phyloP scores from a whole-genome alignment of 2,113 vertebrate genomes.

The Conger conger region DNA sequence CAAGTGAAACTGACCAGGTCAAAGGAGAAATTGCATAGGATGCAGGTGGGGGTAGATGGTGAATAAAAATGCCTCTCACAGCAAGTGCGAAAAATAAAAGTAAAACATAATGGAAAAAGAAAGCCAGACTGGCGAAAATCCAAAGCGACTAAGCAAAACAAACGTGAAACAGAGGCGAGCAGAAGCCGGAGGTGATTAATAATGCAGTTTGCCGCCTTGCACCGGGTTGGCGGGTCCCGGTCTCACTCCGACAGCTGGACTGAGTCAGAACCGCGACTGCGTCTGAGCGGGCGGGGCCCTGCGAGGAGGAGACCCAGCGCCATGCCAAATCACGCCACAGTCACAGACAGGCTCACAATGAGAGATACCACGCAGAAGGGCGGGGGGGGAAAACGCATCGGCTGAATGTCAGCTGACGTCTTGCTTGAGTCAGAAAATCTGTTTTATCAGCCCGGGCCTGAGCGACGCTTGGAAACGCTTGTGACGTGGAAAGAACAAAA shows the following conservation, averaged over 20 bases:
- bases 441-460: neutral
- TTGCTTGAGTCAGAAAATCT: neutral
- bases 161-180: neutral
- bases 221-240: neutral
- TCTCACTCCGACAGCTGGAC: neutral
- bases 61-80: neutral
- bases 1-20: neutral
- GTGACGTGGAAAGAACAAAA: neutral
- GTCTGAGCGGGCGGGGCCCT: neutral
- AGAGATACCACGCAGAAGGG: neutral
- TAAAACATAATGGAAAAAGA: neutral
- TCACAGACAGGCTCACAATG: neutral
- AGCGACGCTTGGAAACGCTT: neutral
- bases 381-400: neutral
- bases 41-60: neutral
- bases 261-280: neutral
- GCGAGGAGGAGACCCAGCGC: neutral
- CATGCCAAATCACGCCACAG: neutral
- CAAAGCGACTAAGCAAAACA: neutral
- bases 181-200: neutral
- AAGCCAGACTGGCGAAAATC: neutral
- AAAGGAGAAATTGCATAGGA: neutral
- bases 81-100: neutral
- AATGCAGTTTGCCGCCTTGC: neutral
- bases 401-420: neutral